Percentiles rank a stretch among this genome's conserved stretches.
phyloP scores from a whole-genome alignment of 2,113 vertebrate genomes.

The Phylloscopus whistleri region DNA sequence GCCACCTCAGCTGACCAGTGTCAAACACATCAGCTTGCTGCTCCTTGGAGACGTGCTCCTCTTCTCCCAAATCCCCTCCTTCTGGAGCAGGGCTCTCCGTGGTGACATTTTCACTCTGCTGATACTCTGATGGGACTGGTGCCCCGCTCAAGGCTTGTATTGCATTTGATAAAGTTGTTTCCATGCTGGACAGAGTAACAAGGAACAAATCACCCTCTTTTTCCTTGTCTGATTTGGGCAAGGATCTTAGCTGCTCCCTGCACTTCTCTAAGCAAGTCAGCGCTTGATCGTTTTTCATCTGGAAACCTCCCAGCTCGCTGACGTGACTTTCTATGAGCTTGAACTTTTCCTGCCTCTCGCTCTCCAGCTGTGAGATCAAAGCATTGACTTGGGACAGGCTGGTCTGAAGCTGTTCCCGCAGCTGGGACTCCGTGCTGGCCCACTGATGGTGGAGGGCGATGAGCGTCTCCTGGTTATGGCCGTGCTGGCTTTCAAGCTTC shows the following conservation, averaged over 20 bases:
- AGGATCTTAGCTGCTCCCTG: slow-evolving; percentile 76
- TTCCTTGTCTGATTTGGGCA: slow-evolving; percentile 69
- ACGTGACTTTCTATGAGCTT: slow-evolving; percentile 50
- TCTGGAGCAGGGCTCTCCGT: not conserved
- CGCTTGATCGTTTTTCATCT: slow-evolving; percentile 78
- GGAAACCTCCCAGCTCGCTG: slow-evolving; percentile 66
- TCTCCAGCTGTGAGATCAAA: slow-evolving; percentile 71
- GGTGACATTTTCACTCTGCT: not conserved
- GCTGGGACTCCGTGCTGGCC: slow-evolving; percentile 71
- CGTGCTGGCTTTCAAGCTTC: slow-evolving; percentile 81
- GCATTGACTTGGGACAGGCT: slow-evolving; percentile 77
- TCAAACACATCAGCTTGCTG: slow-evolving; percentile 33
- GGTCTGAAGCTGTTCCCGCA: slow-evolving; percentile 78
- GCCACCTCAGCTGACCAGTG: slow-evolving; percentile 72
- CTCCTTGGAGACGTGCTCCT: not conserved
- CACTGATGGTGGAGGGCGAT: slow-evolving; percentile 74
- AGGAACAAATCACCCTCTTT: slow-evolving; percentile 65
- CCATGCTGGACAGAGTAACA: slow-evolving; percentile 76
- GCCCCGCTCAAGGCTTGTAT: slow-evolving; percentile 73
- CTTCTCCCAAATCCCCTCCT: not conserved
- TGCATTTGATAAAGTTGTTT: slow-evolving; percentile 76
- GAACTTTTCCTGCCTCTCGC: slow-evolving; percentile 67
- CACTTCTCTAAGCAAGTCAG: slow-evolving; percentile 83
- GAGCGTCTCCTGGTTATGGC: slow-evolving; percentile 71
- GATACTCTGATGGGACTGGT: slow-evolving; percentile 18